These are phyloP conservation scores for Tolmerus cingulatus DNA, from an alignment of 2,888 invertebrate species.

Conservation along the genomic window DNA sequence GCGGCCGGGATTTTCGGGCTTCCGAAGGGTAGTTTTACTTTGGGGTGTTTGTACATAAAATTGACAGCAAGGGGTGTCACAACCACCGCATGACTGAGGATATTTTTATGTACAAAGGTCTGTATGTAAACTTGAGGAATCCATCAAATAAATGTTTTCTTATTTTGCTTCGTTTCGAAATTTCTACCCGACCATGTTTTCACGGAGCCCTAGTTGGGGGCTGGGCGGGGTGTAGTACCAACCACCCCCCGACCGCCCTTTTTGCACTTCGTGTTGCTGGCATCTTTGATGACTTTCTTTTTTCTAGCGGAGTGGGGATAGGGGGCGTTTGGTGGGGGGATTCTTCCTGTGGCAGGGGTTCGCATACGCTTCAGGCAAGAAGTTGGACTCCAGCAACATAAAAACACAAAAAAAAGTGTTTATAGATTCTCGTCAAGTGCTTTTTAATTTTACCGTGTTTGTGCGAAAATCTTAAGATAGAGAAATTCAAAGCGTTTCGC, in stretches of 20 bases:
- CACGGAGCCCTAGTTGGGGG: slow-evolving; percentile 26
- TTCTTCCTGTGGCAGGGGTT: background rate
- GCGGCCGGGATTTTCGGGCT: background rate
- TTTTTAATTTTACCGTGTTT: slow-evolving; percentile 46
- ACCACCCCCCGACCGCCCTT: background rate
- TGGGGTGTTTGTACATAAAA: slow-evolving; percentile 20
- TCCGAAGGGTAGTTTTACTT: slow-evolving; percentile 14
- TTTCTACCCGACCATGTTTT: slow-evolving; percentile 48
- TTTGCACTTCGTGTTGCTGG: background rate
- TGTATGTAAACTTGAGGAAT: slow-evolving; percentile 51
- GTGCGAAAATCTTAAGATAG: slow-evolving; percentile 24
- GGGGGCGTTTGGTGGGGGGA: background rate
- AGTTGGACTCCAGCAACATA: background rate
- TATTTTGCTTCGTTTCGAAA: slow-evolving; percentile 49
- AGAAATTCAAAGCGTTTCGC: slow-evolving; percentile 27
- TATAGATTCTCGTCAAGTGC: slow-evolving; percentile 45
- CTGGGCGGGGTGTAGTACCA: background rate
- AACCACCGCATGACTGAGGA: slow-evolving; percentile 45
- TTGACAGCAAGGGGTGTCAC: slow-evolving; percentile 40
- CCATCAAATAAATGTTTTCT: slow-evolving; percentile 51
- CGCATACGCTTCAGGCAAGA: background rate
- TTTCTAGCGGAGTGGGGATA: background rate
- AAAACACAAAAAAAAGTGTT: background rate
- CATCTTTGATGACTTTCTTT: slow-evolving; percentile 8
- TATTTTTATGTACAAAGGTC: slow-evolving; percentile 48